Percentiles rank a stretch among this genome's conserved stretches.
Evolutionary conservation across 92 coral and sea anemone species (phyloP).

Genomic region (Phenganax stokvisi): DNA sequence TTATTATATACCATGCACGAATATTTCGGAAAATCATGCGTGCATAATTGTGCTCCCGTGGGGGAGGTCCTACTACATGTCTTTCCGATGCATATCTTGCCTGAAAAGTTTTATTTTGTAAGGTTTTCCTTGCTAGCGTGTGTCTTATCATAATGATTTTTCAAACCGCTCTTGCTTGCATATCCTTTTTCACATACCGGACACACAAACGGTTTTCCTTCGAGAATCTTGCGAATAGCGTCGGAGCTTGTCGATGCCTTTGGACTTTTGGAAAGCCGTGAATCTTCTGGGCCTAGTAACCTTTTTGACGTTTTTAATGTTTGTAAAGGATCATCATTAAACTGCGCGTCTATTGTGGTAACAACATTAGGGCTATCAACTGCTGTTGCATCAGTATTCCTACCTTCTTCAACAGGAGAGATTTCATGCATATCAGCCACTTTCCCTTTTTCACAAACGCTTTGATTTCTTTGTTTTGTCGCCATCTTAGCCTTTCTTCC

Average conservation of each 20-base stretch:
- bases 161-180: background rate
- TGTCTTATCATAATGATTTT: slow-evolving; percentile 8
- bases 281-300: no score
- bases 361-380: no score
- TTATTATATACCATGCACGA: no score
- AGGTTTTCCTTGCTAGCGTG: background rate
- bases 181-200: slow-evolving; percentile 15
- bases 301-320: no score
- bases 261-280: background rate
- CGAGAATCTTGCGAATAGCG: slow-evolving; percentile 1
- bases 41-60: background rate
- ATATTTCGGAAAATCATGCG: background rate
- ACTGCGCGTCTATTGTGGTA: no score
- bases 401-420: no score
- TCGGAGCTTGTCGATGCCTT: background rate
- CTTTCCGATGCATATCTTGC: background rate
- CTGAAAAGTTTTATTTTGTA: background rate
- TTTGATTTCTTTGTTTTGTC: background rate
- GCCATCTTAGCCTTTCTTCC: background rate
- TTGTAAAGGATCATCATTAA: no score
- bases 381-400: no score
- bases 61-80: background rate
- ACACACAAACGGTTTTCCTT: slow-evolving; percentile 11
- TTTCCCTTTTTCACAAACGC: no score
- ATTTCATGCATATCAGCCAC: no score